phyloP scores from a whole-genome alignment of 1,140 invertebrate genomes.

The Epicauta chinensis region DNA sequence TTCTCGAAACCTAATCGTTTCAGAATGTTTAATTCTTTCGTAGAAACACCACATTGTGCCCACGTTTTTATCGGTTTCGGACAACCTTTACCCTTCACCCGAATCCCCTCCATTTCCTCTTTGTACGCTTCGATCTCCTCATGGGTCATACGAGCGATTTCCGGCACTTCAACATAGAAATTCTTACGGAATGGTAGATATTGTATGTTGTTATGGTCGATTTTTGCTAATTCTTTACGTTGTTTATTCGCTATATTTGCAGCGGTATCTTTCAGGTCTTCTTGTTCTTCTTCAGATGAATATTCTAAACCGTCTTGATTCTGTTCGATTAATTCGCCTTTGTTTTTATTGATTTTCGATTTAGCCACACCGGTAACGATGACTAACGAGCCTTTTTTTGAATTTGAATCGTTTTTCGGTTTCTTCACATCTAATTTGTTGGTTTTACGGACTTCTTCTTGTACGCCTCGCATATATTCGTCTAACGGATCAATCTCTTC shows the following conservation, averaged over 20 bases:
- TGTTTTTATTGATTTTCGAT: slow-evolving; percentile 65
- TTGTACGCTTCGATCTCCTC: slow-evolving; percentile 85
- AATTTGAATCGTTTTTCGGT: slow-evolving; percentile 38
- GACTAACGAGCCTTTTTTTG: slow-evolving; percentile 55
- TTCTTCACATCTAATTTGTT: slow-evolving; percentile 65
- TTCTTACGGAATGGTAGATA: slow-evolving; percentile 90
- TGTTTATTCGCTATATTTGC: slow-evolving; percentile 82
- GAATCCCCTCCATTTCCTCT: slow-evolving; percentile 75
- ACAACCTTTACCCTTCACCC: slow-evolving; percentile 67
- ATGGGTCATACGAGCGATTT: slow-evolving; percentile 80
- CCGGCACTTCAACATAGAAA: slow-evolving; percentile 89
- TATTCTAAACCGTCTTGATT: slow-evolving; percentile 97
- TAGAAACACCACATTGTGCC: slow-evolving; percentile 97
- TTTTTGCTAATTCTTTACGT: slow-evolving; percentile 83
- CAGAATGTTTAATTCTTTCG: slow-evolving; percentile 91
- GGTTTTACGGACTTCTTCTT: slow-evolving; percentile 87
- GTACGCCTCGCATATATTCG: slow-evolving; percentile 49
- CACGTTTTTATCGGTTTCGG: slow-evolving; percentile 61
- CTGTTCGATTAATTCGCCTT: slow-evolving; percentile 93
- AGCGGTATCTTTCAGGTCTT: slow-evolving; percentile 89
- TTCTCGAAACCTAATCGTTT: slow-evolving; percentile 93
- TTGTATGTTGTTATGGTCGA: slow-evolving; percentile 75
- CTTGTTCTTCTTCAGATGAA: slow-evolving; percentile 93
- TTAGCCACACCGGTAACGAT: slow-evolving; percentile 90
- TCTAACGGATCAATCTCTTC: slow-evolving; percentile 37